These are phyloP conservation scores for Mormoops blainvillei DNA, from an alignment of 2,113 vertebrate genomes.

Conservation along the genomic window DNA sequence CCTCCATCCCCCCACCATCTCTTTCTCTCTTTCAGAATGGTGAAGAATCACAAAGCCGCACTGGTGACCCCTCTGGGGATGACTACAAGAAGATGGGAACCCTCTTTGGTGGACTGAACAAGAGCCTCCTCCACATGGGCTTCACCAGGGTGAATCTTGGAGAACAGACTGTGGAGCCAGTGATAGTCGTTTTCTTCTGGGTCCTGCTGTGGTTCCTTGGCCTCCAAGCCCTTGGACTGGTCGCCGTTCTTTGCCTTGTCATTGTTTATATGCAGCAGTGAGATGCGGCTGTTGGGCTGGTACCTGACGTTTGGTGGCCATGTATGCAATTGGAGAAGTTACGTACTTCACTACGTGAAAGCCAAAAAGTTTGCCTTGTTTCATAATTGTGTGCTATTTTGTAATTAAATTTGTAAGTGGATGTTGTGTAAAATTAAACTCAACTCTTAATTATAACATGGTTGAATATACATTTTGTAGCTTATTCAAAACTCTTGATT, in stretches of 20 bases:
- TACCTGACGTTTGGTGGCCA: slow-evolving; percentile 37
- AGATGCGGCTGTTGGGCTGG: slow-evolving; percentile 31
- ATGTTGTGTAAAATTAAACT: slow-evolving; percentile 52
- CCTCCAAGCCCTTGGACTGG: slow-evolving; percentile 93
- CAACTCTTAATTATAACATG: slow-evolving; percentile 41
- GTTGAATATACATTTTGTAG: slow-evolving; percentile 44
- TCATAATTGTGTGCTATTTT: slow-evolving; percentile 57
- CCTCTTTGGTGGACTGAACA: slow-evolving; percentile 95
- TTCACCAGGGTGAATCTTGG: slow-evolving; percentile 96
- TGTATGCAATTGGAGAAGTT: slow-evolving; percentile 52
- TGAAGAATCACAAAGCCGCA: slow-evolving; percentile 72
- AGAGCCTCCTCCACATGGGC: slow-evolving; percentile 89
- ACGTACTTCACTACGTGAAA: slow-evolving; percentile 49
- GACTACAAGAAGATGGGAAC: slow-evolving; percentile 95
- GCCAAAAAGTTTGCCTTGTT: slow-evolving; percentile 51
- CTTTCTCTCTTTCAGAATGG: slow-evolving; percentile 66
- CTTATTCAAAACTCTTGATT: slow-evolving; percentile 43
- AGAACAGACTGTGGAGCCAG: slow-evolving; percentile 93
- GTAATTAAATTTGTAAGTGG: slow-evolving; percentile 52
- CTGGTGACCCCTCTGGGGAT: slow-evolving; percentile 79
- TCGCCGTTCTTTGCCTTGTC: slow-evolving; percentile 94
- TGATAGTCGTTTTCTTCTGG: slow-evolving; percentile 94
- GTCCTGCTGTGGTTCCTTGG: slow-evolving; percentile 96
- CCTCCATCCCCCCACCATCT: accelerated
- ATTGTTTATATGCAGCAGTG: slow-evolving; percentile 96